Base-by-base conservation (phyloP, 2,797 vertebrate species). In the Peromyscus aztecus region DNA sequence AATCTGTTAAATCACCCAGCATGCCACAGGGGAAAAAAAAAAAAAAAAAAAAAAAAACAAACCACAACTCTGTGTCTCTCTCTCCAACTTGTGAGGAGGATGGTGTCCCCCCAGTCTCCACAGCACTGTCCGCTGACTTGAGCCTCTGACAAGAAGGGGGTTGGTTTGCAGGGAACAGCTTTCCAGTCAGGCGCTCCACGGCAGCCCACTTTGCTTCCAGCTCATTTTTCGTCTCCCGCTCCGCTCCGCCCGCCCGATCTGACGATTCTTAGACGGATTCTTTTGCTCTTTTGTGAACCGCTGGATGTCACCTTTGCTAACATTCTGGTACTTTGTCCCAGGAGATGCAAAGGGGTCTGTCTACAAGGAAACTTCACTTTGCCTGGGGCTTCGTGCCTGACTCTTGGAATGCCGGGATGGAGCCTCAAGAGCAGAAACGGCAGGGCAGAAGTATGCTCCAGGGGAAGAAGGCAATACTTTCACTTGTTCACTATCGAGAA, bases 1-100 rank as follows among this genome's bases (percentile, higher is more conserved):
- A 95, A 71, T 52, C 69, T 95, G 95, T 92, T 91, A 95, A 90
- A 81, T 96, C 49, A 77, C 94, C 65, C 96, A 97, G 85, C 63
- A 92, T 96, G 91, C 75, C 65, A 40, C 94, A 90, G 78, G 46
- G 75, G n/a, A 88, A 69, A 59, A 83, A 52, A 49, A 49, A 52
- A 52, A 52, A 52, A 2, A n/a, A n/a, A n/a, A n/a, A n/a, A n/a
- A n/a, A n/a, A n/a, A n/a, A n/a, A n/a, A n/a, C n/a, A n/a, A 52
- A 52, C 12, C 12, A 12, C 49, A 49, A 49, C 57, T 67, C 69
- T 24, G 69, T 2, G 21, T 78, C 88, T 96, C 69, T 52, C 52
- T 52, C 52, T 85, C 77, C 67, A n/a, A 65, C 57, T 19, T 17
- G 7, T 3, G 43, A 94, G 83, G 73, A 75, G 80, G n/a, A 49